These are phyloP conservation scores for Bufo bufo DNA, from an alignment of 2,113 vertebrate species.

Conservation along the genomic window DNA sequence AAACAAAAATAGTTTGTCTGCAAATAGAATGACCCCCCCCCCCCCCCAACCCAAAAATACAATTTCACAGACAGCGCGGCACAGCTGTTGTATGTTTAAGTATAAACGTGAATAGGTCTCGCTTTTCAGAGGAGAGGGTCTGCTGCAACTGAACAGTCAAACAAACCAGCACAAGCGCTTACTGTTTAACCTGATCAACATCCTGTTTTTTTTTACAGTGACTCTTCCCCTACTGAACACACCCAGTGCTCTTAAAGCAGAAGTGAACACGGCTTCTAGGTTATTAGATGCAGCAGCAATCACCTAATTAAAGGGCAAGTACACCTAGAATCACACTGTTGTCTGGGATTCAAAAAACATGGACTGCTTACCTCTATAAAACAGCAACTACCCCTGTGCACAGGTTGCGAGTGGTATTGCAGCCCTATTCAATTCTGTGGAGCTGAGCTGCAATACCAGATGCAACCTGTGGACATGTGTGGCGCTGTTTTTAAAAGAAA, in stretches of 20 bases:
- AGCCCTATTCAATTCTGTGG: no score
- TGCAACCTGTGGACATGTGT: no score
- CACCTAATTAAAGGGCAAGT: neutral
- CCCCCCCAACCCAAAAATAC: neutral
- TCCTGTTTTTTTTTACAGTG: neutral
- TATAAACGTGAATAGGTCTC: conserved; percentile 10
- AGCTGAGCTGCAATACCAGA: no score
- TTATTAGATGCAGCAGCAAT: neutral
- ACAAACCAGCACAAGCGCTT: neutral
- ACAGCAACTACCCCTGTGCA: no score
- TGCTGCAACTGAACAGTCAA: neutral
- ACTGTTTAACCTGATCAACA: neutral
- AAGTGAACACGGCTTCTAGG: no score
- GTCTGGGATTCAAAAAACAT: no score
- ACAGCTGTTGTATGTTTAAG: conserved; percentile 44
- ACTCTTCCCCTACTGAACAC: conserved; percentile 7
- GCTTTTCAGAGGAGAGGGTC: neutral
- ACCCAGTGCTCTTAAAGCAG: neutral
- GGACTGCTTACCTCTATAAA: no score
- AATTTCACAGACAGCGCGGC: neutral
- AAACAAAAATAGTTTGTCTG: conserved; percentile 11
- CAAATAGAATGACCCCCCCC: conserved; percentile 3
- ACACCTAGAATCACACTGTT: neutral
- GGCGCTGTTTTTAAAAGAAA: no score
- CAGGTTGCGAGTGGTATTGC: no score